Evolutionary conservation across 2,888 invertebrate genomes (phyloP), one percentile per base, ranked within the genome.

Genomic region (Drosophila subsilvestris): DNA sequence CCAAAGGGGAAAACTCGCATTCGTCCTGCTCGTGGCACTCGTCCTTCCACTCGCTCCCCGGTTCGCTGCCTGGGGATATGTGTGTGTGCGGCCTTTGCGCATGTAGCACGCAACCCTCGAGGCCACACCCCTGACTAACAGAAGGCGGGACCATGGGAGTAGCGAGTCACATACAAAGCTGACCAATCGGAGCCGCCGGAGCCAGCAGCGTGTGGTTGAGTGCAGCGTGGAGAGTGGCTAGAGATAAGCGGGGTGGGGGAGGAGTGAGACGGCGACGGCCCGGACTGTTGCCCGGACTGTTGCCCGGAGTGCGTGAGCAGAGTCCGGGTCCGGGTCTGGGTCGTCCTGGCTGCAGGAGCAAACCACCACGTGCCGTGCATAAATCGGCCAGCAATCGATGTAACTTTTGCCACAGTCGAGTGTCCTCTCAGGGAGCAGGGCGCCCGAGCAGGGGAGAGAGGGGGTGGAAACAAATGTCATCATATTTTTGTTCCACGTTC

Each of bases 331-430:
- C 77, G 73, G 80, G 44, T 61, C 55, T 75, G 48, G 47, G 32
- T 42, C 42, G 62, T 29, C 43, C 71, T 10, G 58, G 65, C 48
- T 59, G 63, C 44, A 53, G 73, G 76, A 70, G 76, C 73, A 78
- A 75, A 68, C 76, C 73, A 88, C 84, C 91, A 90, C 91, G 90
- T 90, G 91, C 90, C 77, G 75, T 79, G 87, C 89, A 90, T 91
- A 91, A 90, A 89, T 88, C 80, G 86, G 75, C 72, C 74, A 78
- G 74, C 78, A 79, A 84, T 79, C 85, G 81, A 80, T 79, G 89
- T 84, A 83, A 83, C 89, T 86, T 88, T 86, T 80, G 86, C 71
- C 79, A 37, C 14, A 37, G 37, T 37, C 37, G 37, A 37, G 37
- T 37, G 37, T n/a, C 37, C 37, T 37, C 37, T 37, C 37, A 37